Conservation (phyloP, 2,888 invertebrate species). For the Drosophila greeni region DNA sequence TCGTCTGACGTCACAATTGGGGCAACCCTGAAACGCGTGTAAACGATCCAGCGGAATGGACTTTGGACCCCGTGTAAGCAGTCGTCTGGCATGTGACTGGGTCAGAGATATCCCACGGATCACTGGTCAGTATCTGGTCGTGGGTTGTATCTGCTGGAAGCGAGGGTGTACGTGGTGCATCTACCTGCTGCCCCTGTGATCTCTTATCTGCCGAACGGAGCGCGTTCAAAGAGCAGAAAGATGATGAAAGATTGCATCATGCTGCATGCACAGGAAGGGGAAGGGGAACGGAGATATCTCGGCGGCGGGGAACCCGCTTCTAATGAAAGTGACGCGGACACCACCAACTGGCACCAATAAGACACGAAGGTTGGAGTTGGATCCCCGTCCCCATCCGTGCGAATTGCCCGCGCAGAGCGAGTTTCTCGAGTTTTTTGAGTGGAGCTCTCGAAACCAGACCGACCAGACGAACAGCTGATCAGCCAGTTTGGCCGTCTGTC, state of each 20-base stretch:
- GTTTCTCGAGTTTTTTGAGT: conserved; percentile 33
- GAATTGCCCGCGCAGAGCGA: conserved; percentile 6
- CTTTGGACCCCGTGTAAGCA: conserved; percentile 27
- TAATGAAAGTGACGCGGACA: conserved; percentile 59
- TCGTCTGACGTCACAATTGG: conserved; percentile 35
- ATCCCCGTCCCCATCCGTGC: conserved; percentile 17
- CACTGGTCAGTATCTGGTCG: background rate
- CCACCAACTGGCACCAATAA: conserved; percentile 19
- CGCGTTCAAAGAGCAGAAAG: conserved; percentile 37
- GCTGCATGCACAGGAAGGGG: background rate
- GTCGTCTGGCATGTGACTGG: conserved; percentile 20
- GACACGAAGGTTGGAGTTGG: conserved; percentile 22
- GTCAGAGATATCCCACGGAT: background rate
- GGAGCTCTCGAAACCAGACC: conserved; percentile 54
- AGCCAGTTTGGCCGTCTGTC: conserved; percentile 56
- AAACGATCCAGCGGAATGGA: conserved; percentile 29
- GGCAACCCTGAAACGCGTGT: conserved; percentile 37
- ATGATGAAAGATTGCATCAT: conserved; percentile 75
- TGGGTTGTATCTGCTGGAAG: conserved; percentile 9
- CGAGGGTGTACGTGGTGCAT: background rate
- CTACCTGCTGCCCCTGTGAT: conserved; percentile 10
- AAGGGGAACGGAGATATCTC: background rate
- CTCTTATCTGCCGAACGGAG: conserved; percentile 16
- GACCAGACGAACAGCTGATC: conserved; percentile 68
- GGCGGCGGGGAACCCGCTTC: conserved; percentile 17